Evolutionary conservation across 2,113 vertebrate genomes (phyloP).

Genomic region (Hydropotes inermis): DNA sequence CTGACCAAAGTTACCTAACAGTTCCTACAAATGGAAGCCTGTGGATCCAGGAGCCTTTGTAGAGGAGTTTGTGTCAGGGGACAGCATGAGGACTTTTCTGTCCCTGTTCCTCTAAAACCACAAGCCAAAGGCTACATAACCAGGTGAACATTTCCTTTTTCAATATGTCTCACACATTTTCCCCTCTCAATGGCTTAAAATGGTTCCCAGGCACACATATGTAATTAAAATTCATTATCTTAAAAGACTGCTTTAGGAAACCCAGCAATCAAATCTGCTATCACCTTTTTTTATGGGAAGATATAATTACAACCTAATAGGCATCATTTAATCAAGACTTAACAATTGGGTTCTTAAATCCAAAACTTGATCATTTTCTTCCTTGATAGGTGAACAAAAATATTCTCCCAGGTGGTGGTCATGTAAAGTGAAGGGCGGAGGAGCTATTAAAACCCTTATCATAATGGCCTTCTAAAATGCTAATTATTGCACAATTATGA

Average conservation of each 20-base stretch:
- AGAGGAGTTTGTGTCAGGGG: fast-evolving
- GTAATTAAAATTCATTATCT: constrained; percentile 67
- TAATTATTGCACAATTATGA: constrained; percentile 57
- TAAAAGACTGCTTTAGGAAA: constrained; percentile 66
- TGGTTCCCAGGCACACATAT: constrained; percentile 44
- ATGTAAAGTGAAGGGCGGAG: background rate
- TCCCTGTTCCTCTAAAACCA: background rate
- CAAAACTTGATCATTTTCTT: constrained; percentile 63
- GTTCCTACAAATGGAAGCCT: background rate
- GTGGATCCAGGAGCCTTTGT: background rate
- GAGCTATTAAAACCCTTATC: constrained; percentile 49
- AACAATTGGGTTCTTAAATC: constrained; percentile 64
- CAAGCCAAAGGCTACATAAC: background rate
- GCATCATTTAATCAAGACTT: constrained; percentile 63
- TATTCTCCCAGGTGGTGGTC: constrained; percentile 46
- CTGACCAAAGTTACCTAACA: background rate
- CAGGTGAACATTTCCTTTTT: background rate
- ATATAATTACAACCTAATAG: constrained; percentile 69
- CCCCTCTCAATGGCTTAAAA: constrained; percentile 36
- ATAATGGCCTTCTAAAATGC: constrained; percentile 30
- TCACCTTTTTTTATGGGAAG: constrained; percentile 52
- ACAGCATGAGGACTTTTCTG: background rate
- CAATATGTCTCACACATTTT: constrained; percentile 17
- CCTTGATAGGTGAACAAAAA: constrained; percentile 49
- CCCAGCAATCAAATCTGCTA: constrained; percentile 51